Base-by-base conservation (phyloP, 2,888 invertebrate genomes). In the Acronicta psi region DNA sequence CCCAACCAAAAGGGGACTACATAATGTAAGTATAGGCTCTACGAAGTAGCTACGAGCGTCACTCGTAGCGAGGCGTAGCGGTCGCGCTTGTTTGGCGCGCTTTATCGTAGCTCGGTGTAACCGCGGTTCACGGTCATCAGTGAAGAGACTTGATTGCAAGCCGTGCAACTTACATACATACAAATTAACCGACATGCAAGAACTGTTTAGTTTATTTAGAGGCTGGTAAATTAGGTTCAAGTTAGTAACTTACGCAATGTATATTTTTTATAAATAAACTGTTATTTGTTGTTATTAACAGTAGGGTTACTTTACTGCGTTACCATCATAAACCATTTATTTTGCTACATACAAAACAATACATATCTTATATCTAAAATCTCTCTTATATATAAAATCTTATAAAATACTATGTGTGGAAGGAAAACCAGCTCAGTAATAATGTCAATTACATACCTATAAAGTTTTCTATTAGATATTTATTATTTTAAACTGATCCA, bases 121-220 rank as follows among this genome's bases (percentile, higher is more conserved):
- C 85, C 83, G 72, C 82, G 80, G 81, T 83, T 87, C 90, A 91
- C 78, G 88, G 87, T 79, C 89, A 86, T 80, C 76, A 72, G 73
- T 84, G 85, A 88, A 87, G 86, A 81, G 86, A 72, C 84, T 84
- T 90, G 88, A 90, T 91, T 90, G 86, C 86, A 81, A 62, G 66
- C 70, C 60, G 75, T 56, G 61, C 75, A 76, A 82, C 79, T 84
- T 83, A 83, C 82, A 79, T 50, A 75, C 54, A 70, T 57, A n/a
- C 54, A 42, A 63, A 58, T 49, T 59, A 68, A 34, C 37, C 43
- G 13, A 44, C 31, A 49, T 20, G 40, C 43, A 53, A 41, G 43
- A 16, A 40, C 43, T 44, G 64, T 64, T 63, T 70, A 59, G 51
- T 52, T 59, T 40, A 53, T 38, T 17, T 42, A 49, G n/a, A 34